These are phyloP conservation scores for Aphelenchoides besseyi DNA, from an alignment of 1,140 invertebrate species.

Conservation along the genomic window DNA sequence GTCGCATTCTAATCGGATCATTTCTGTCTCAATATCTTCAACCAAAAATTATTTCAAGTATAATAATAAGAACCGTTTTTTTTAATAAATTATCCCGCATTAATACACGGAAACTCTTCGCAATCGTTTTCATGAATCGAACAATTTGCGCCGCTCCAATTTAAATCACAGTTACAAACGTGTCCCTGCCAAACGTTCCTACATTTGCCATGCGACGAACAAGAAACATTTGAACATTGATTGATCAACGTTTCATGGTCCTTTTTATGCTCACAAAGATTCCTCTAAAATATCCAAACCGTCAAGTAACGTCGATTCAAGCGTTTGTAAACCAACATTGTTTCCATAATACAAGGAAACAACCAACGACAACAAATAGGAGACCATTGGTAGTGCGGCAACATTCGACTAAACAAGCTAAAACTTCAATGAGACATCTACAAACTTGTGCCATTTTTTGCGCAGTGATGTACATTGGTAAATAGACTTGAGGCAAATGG, in stretches of 20 bases:
- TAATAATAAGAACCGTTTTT: slow-evolving; percentile 31
- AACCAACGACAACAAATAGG: too few species aligned
- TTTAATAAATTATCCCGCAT: slow-evolving; percentile 34
- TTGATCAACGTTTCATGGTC: not conserved
- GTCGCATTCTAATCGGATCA: not conserved
- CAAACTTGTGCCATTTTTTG: too few species aligned
- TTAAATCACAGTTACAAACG: slow-evolving; percentile 2
- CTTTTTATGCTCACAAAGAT: slow-evolving; percentile 10
- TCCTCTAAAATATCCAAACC: not conserved
- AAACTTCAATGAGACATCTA: too few species aligned
- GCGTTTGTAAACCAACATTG: slow-evolving; percentile 58
- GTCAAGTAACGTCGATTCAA: not conserved
- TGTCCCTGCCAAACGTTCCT: slow-evolving; percentile 8
- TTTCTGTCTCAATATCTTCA: not conserved
- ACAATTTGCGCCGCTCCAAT: slow-evolving; percentile 22
- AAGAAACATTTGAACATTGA: not conserved
- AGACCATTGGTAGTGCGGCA: too few species aligned
- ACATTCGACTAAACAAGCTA: too few species aligned
- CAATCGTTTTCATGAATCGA: slow-evolving; percentile 30
- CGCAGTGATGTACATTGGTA: too few species aligned
- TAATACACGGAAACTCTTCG: slow-evolving; percentile 41
- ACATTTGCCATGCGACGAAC: slow-evolving; percentile 24
- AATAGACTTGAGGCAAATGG: too few species aligned
- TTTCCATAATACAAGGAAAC: too few species aligned
- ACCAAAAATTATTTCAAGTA: slow-evolving; percentile 29